Base-by-base conservation (phyloP, 2,888 invertebrate species). In the Agelastica alni region DNA sequence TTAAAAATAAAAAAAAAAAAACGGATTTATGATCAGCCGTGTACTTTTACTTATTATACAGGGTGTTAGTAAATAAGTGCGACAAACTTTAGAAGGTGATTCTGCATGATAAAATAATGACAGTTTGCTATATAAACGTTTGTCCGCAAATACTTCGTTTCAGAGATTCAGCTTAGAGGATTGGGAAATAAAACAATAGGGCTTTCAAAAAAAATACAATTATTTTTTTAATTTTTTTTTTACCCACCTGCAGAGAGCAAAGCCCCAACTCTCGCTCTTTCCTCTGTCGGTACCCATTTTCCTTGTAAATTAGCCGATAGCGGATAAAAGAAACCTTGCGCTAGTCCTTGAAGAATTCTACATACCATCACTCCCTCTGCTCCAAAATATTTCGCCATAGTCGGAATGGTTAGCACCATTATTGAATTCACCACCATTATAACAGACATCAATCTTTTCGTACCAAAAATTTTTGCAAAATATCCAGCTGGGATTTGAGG, bases 251-350 rank as follows among this genome's bases (percentile, higher is more conserved):
- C 81, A 70, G 86, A 87, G 5, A 85, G 83, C 41, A 83, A 83
- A 44, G 87, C 84, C 53, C 84, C 83, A 55, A 89, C 75, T 10
- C 85, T 78, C 9, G 86, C 85, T 44, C 89, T 79, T 68, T 91
- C 91, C 1, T 78, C 73, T 0, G 80, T 76, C 0, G 90, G 89
- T 9, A 77, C 85, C 91, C 91, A 91, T 72, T 87, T 88, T n/a
- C 89, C 84, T 44, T 89, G 73, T 14, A 89, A 77, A 4, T 5
- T 32, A 3, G 45, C 31, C 2, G 13, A 9, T 1, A 45, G 12
- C 1, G 45, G 45, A 32, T 13, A 45, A 13, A 89, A 80, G 59
- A 86, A 84, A 1, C 88, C 89, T 72, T 91, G 88, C 0, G 84
- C 80, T 2, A 47, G 7, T 17, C 47, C 47, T 28, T 47, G 47